Conservation (phyloP, 2,113 vertebrate species). For the Castor canadensis region DNA sequence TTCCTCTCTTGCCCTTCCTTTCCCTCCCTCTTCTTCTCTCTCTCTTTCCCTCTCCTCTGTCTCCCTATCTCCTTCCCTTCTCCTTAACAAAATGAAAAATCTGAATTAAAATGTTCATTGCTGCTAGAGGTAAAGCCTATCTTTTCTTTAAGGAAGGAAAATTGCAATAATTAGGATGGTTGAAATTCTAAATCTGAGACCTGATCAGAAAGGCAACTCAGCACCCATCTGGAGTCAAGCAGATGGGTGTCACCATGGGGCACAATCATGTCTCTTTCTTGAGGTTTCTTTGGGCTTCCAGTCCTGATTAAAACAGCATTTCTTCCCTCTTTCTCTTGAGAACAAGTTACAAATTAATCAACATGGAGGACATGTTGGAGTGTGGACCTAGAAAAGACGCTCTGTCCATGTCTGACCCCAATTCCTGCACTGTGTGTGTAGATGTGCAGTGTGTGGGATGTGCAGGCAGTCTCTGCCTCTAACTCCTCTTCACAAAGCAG, state of each 20-base stretch:
- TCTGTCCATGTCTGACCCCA: neutral
- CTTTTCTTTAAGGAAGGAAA: neutral
- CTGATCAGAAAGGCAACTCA: neutral
- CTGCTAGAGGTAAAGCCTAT: neutral
- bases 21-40: neutral
- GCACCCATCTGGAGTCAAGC: neutral
- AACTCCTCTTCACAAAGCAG: neutral
- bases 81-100: neutral
- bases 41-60: neutral
- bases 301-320: neutral
- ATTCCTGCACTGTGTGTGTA: neutral
- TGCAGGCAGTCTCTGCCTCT: neutral
- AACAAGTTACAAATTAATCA: neutral
- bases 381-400: neutral
- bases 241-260: neutral
- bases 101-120: neutral
- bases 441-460: neutral
- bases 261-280: too few relatives aligned
- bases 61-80: neutral
- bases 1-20: neutral
- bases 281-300: neutral
- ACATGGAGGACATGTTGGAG: neutral
- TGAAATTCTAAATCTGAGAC: neutral
- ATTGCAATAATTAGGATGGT: neutral
- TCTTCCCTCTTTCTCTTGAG: neutral